A percentile compares a stretch with the other conserved stretches of the same genome.
Conservation (phyloP, 2,797 vertebrate genomes). For the Coreius guichenoti region DNA sequence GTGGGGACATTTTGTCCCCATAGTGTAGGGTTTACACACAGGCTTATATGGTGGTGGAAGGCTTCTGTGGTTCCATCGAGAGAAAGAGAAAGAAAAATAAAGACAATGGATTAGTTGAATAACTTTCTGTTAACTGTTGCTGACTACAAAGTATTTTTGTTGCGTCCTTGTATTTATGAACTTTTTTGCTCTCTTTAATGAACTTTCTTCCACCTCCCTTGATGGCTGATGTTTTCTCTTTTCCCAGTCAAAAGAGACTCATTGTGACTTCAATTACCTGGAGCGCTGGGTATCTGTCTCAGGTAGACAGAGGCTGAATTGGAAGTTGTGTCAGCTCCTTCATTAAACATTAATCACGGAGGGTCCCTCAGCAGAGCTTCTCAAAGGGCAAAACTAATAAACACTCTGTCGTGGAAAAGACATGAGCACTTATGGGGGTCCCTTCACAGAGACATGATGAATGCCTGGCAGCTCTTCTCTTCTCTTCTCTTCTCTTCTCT, state of each 20-base stretch:
- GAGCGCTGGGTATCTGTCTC: constrained; percentile 47
- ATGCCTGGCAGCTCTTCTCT: neutral
- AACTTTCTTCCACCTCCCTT: constrained; percentile 21
- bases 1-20: no score
- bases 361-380: constrained; percentile 49
- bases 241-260: constrained; percentile 47
- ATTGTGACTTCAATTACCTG: constrained; percentile 56
- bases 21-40: no score
- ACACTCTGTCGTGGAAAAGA: constrained; percentile 28
- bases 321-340: constrained; percentile 53
- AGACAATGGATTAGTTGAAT: neutral
- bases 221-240: constrained; percentile 12
- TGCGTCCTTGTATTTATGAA: neutral
- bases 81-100: neutral
- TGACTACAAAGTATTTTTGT: neutral
- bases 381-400: constrained; percentile 58
- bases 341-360: constrained; percentile 63
- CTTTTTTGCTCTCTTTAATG: constrained; percentile 19
- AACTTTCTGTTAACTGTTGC: neutral
- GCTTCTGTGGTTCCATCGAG: neutral
- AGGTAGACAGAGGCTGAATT: constrained; percentile 50
- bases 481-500: constrained; percentile 27
- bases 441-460: neutral
- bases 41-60: no score
- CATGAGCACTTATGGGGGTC: constrained; percentile 21